These are phyloP conservation scores for Scaptomyza reducta DNA, from an alignment of 2,888 invertebrate genomes.

Conservation along the genomic window DNA sequence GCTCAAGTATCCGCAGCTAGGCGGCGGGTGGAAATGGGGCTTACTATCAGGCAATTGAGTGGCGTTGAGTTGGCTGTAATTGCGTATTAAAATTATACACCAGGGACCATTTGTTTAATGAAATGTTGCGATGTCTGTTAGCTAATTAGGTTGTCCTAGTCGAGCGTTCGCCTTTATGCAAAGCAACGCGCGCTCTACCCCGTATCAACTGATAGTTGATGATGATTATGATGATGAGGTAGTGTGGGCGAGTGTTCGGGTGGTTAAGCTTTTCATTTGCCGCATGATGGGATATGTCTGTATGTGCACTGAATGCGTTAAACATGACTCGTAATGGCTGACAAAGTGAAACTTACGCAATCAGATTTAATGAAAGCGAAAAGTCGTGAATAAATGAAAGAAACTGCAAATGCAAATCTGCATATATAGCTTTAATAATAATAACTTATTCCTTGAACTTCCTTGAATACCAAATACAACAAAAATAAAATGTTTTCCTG, in stretches of 20 bases:
- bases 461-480: no score
- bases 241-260: slow-evolving; percentile 14
- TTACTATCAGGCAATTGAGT: slow-evolving; percentile 69
- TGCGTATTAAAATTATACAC: slow-evolving; percentile 77
- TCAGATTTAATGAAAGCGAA: background rate
- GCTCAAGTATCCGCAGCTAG: slow-evolving; percentile 24
- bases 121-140: slow-evolving; percentile 70
- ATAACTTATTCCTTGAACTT: background rate
- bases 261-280: slow-evolving; percentile 46
- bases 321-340: slow-evolving; percentile 1
- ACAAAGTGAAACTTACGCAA: slow-evolving; percentile 2
- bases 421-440: no score
- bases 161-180: slow-evolving; percentile 38
- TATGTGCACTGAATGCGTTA: slow-evolving; percentile 4
- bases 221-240: slow-evolving; percentile 14
- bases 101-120: slow-evolving; percentile 75
- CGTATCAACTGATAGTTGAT: slow-evolving; percentile 25
- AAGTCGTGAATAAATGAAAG: background rate
- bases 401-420: background rate
- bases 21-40: slow-evolving; percentile 1
- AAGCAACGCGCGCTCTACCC: slow-evolving; percentile 11
- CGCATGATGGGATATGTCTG: slow-evolving; percentile 25
- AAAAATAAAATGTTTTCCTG: no score
- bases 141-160: slow-evolving; percentile 66
- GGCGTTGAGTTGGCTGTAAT: slow-evolving; percentile 73